These are phyloP conservation scores for Procavia capensis DNA, from an alignment of 2,113 vertebrate species.

Conservation along the genomic window DNA sequence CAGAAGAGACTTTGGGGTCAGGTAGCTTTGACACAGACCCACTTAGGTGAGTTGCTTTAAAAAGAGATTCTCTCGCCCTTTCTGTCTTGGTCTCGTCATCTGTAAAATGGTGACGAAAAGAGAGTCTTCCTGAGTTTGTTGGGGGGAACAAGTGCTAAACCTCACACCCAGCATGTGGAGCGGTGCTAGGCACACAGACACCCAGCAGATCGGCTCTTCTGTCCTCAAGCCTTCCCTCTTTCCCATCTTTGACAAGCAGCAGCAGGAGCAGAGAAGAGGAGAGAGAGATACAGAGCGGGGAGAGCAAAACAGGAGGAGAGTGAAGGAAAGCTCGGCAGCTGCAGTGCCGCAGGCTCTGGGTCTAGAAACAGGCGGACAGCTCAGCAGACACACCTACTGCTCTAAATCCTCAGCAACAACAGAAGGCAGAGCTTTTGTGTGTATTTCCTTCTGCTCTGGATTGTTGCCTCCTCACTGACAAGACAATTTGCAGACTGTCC, in stretches of 20 bases:
- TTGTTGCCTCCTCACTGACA: constrained; percentile 64
- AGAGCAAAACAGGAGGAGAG: neutral
- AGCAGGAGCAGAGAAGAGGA: neutral
- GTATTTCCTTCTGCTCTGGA: constrained; percentile 60
- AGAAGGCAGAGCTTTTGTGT: constrained; percentile 71
- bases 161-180: too few relatives aligned
- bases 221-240: neutral
- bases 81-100: neutral
- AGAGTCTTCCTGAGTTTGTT: neutral
- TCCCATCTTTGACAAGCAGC: fast-evolving
- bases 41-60: neutral
- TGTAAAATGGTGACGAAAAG: neutral
- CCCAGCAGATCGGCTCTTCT: too few relatives aligned
- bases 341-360: constrained; percentile 66
- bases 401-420: constrained; percentile 58
- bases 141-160: neutral
- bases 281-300: fast-evolving
- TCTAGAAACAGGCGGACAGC: constrained; percentile 48
- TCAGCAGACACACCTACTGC: neutral
- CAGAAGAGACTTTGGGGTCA: neutral
- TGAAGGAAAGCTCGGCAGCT: constrained; percentile 61
- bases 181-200: neutral
- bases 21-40: neutral
- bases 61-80: too few relatives aligned
- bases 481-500: constrained; percentile 21